Evolutionary conservation across 2,888 invertebrate genomes (phyloP).

Genomic region (Allolobophora icterica): DNA sequence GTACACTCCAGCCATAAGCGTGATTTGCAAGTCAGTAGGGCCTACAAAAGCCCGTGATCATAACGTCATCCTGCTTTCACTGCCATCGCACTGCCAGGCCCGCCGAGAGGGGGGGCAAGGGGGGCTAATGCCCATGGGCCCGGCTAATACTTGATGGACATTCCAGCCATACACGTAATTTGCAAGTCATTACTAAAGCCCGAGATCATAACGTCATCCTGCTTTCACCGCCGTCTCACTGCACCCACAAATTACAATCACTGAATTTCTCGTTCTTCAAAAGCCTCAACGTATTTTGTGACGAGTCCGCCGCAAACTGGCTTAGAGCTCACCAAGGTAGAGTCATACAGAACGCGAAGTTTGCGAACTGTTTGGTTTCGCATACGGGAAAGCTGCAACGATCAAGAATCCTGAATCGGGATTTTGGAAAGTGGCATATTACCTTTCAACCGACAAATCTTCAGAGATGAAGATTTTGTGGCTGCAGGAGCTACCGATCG

Average conservation of each 20-base stretch:
- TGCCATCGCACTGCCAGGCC: too few relatives aligned
- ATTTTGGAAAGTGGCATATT: not conserved
- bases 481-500: not conserved
- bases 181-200: not conserved
- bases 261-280: not conserved
- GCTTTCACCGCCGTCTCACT: too few relatives aligned
- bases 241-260: not conserved
- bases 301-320: not conserved
- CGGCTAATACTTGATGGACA: not conserved
- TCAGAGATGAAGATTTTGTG: not conserved
- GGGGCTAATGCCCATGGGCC: too few relatives aligned
- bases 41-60: too few relatives aligned
- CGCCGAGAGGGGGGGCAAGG: too few relatives aligned
- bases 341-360: not conserved
- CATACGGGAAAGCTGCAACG: not conserved
- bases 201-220: not conserved
- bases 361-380: not conserved
- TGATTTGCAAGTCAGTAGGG: too few relatives aligned
- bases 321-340: not conserved
- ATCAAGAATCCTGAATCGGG: not conserved
- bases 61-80: too few relatives aligned
- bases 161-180: not conserved
- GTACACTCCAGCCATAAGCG: too few relatives aligned
- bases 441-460: not conserved
- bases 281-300: not conserved